phyloP scores from a whole-genome alignment of 1,140 invertebrate genomes.

The Aphidius ervi region DNA sequence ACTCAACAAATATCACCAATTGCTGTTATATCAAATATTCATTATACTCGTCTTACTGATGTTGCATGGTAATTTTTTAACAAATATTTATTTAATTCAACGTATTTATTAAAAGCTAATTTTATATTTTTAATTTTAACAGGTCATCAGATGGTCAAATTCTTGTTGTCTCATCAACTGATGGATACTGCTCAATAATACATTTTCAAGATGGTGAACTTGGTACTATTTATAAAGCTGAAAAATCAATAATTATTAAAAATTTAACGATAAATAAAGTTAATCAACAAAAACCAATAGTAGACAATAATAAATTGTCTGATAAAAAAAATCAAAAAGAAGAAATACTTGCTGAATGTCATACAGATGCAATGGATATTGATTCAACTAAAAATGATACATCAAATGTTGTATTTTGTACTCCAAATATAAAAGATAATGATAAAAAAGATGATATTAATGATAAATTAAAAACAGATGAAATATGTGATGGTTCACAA shows the following conservation, averaged over 20 bases:
- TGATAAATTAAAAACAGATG: constrained; percentile 16
- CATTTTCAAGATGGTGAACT: constrained; percentile 80
- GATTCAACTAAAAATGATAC: constrained; percentile 37
- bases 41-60: constrained; percentile 91
- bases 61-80: constrained; percentile 71
- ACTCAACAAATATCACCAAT: constrained; percentile 85
- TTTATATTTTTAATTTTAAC: constrained; percentile 22
- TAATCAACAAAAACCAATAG: not conserved
- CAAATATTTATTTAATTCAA: too few species aligned
- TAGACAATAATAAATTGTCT: constrained; percentile 34
- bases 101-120: not conserved
- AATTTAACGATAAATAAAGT: constrained; percentile 11
- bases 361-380: constrained; percentile 48
- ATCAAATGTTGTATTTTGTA: too few species aligned
- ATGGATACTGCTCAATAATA: constrained; percentile 92
- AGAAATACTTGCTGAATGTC: constrained; percentile 31
- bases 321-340: constrained; percentile 28
- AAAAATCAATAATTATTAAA: constrained; percentile 18
- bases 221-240: constrained; percentile 61
- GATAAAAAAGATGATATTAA: constrained; percentile 24
- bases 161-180: constrained; percentile 85
- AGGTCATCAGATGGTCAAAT: constrained; percentile 79
- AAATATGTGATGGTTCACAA: constrained; percentile 45
- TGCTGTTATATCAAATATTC: constrained; percentile 83
- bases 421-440: constrained; percentile 26